Evolutionary conservation across 2,797 vertebrate species (phyloP).

Genomic region (Chaunax sp.): DNA sequence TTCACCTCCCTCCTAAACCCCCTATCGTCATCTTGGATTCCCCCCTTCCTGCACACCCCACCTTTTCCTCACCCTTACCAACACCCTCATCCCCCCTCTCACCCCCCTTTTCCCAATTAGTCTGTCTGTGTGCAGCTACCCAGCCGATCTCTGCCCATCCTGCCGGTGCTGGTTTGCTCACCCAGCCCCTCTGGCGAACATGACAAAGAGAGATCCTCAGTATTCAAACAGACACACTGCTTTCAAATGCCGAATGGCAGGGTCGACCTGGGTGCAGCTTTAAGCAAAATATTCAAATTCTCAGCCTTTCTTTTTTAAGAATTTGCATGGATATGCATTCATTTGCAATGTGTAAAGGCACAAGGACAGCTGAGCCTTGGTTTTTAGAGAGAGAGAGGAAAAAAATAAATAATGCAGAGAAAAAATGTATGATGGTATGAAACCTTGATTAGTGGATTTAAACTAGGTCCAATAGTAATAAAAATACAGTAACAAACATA

Average conservation of each 20-base stretch:
- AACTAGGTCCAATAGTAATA: slow-evolving; percentile 36
- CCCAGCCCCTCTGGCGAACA: slow-evolving; percentile 82
- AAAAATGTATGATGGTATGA: slow-evolving; percentile 74
- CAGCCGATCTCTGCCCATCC: slow-evolving; percentile 80
- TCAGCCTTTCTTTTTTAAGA: slow-evolving; percentile 79
- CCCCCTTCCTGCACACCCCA: slow-evolving; percentile 74
- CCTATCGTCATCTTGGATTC: slow-evolving; percentile 76
- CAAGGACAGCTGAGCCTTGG: slow-evolving; percentile 83
- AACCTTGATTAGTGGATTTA: slow-evolving; percentile 66
- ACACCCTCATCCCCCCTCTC: slow-evolving; percentile 62
- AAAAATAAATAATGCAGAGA: slow-evolving; percentile 77
- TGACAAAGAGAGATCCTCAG: slow-evolving; percentile 83
- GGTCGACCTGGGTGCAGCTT: slow-evolving; percentile 82
- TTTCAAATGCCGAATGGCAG: slow-evolving; percentile 82
- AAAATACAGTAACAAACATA: slow-evolving; percentile 32
- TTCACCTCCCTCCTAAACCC: slow-evolving; percentile 77
- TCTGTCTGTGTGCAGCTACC: slow-evolving; percentile 79
- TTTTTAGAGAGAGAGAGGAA: slow-evolving; percentile 50
- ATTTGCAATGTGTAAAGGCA: slow-evolving; percentile 82
- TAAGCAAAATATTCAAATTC: slow-evolving; percentile 86
- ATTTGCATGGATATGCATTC: slow-evolving; percentile 86
- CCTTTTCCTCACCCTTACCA: slow-evolving; percentile 74
- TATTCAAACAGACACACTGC: slow-evolving; percentile 81
- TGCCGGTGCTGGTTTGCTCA: slow-evolving; percentile 81
- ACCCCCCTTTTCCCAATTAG: slow-evolving; percentile 86